These are phyloP conservation scores for Catharus minimus DNA, from an alignment of 2,113 vertebrate genomes.

Conservation along the genomic window DNA sequence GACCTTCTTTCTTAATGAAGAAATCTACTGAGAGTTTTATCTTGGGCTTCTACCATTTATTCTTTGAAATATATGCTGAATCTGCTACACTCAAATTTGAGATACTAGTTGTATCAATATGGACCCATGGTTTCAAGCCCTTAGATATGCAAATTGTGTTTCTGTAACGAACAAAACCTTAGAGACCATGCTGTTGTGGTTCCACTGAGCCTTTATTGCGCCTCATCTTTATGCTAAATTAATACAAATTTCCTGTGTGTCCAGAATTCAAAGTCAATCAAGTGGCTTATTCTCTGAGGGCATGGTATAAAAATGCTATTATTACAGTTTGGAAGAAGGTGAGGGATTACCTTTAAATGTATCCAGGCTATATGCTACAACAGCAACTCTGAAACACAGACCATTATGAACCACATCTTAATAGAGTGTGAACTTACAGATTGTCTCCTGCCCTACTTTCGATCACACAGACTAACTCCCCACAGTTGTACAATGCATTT, in stretches of 20 bases:
- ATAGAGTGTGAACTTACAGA: neutral
- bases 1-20: conserved; percentile 55
- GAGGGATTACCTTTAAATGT: conserved; percentile 45
- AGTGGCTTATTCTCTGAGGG: conserved; percentile 52
- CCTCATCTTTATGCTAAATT: conserved; percentile 71
- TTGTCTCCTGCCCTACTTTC: conserved; percentile 32
- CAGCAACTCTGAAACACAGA: conserved; percentile 35
- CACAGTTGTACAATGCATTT: neutral
- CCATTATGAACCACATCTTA: neutral
- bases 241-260: conserved; percentile 72
- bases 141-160: conserved; percentile 64
- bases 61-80: conserved; percentile 69
- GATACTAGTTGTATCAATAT: conserved; percentile 69
- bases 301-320: conserved; percentile 60
- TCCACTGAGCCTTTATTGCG: conserved; percentile 52
- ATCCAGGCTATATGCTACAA: conserved; percentile 12
- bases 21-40: conserved; percentile 72
- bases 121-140: conserved; percentile 66
- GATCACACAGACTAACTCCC: neutral
- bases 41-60: conserved; percentile 67
- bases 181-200: conserved; percentile 51
- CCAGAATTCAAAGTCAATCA: conserved; percentile 72
- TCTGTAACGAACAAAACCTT: conserved; percentile 61
- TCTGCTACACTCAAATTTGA: conserved; percentile 70
- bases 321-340: conserved; percentile 47